Evolutionary conservation across 1,140 invertebrate species (phyloP).

Genomic region (Megathymus violae): DNA sequence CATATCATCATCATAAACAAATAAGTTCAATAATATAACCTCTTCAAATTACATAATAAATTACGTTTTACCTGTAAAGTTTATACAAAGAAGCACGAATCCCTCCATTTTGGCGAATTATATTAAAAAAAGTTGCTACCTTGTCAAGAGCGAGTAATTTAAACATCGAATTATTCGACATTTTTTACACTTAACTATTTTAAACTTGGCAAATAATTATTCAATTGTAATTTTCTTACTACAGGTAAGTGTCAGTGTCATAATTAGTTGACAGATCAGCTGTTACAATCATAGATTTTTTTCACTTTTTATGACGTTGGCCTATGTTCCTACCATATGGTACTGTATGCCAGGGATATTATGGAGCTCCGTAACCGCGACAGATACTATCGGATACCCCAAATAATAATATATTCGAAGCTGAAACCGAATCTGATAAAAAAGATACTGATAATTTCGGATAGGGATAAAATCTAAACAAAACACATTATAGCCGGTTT

Average conservation of each 20-base stretch:
- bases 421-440: no score
- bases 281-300: no score
- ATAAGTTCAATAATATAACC: slow-evolving; percentile 36
- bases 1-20: not conserved
- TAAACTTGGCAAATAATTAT: no score
- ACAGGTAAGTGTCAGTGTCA: not conserved
- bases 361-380: no score
- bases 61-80: slow-evolving; percentile 88
- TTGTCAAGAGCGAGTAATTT: slow-evolving; percentile 89
- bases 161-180: slow-evolving; percentile 50
- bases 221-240: not conserved
- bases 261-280: not conserved
- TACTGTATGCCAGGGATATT: no score
- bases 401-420: no score
- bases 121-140: slow-evolving; percentile 86
- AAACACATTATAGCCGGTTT: no score
- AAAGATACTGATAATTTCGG: no score
- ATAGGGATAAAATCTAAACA: no score
- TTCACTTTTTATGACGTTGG: no score
- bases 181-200: slow-evolving; percentile 39
- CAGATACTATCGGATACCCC: no score
- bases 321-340: no score
- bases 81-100: slow-evolving; percentile 87
- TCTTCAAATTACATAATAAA: slow-evolving; percentile 72
- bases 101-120: slow-evolving; percentile 92